Percentiles rank a stretch among this genome's conserved stretches.
Evolutionary conservation across 2,113 vertebrate genomes (phyloP).

Genomic region (Amphiprion ocellaris): DNA sequence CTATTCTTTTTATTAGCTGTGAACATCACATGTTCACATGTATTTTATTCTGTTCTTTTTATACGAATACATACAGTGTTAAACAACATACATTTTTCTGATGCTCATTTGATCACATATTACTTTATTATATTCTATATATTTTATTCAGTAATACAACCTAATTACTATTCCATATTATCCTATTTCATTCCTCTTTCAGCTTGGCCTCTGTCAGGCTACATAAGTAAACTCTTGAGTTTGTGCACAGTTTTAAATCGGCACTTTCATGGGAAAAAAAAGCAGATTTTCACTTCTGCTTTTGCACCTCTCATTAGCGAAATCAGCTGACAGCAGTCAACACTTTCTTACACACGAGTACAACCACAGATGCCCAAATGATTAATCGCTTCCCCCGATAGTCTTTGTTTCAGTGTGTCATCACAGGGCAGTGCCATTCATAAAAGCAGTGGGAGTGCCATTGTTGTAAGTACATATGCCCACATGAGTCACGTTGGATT

Average conservation of each 20-base stretch:
- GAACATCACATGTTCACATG: no score
- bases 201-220: no score
- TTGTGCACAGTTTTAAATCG: background rate
- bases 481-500: background rate
- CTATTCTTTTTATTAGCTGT: no score
- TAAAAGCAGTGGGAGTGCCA: constrained; percentile 17
- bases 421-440: constrained; percentile 18
- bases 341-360: background rate
- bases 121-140: no score
- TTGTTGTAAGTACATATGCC: background rate
- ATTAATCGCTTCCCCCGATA: constrained; percentile 2
- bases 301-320: background rate
- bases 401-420: background rate
- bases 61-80: no score
- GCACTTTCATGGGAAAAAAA: constrained; percentile 1
- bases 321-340: constrained; percentile 17
- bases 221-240: no score
- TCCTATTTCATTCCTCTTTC: no score
- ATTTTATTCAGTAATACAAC: no score
- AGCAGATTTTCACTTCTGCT: constrained; percentile 61
- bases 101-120: no score
- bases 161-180: no score
- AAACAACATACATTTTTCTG: no score
- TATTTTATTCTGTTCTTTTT: no score
- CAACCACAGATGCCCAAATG: background rate